Conservation (phyloP, 37 sponge, comb jelly and placozoan genomes). For the Agelas oroides region DNA sequence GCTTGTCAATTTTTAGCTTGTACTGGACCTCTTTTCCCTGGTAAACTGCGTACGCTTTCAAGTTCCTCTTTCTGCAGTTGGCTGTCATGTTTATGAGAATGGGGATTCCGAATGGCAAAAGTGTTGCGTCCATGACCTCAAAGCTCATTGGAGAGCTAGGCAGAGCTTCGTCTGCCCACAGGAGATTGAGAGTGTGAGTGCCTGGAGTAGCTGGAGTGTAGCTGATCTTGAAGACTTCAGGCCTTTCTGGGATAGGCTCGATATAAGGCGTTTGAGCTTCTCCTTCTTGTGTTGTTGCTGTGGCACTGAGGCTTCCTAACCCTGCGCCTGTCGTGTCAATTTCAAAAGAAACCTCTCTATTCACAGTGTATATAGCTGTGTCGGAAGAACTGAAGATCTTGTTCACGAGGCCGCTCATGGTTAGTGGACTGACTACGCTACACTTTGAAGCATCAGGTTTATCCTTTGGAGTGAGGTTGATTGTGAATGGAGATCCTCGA, state of each 20-base stretch:
- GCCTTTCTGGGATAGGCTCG: background rate
- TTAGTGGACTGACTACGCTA: background rate
- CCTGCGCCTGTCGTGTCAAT: conserved; percentile 77
- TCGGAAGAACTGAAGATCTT: background rate
- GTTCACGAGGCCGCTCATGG: background rate
- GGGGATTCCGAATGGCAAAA: conserved; percentile 24
- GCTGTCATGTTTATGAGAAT: conserved; percentile 49
- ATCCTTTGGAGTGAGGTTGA: conserved; percentile 51
- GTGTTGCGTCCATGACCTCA: conserved; percentile 23
- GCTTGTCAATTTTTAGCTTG: conserved; percentile 74
- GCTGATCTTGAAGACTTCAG: conserved; percentile 34
- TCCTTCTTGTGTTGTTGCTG: conserved; percentile 17
- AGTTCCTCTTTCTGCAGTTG: conserved; percentile 47
- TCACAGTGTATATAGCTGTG: background rate
- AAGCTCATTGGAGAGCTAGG: conserved; percentile 62
- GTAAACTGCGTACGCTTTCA: conserved; percentile 45
- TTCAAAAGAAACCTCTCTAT: conserved; percentile 33
- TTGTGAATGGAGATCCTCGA: conserved; percentile 71
- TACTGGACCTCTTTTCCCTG: conserved; percentile 16
- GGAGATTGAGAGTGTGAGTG: conserved; percentile 40
- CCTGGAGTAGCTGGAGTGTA: conserved; percentile 68
- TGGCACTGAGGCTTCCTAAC: conserved; percentile 58
- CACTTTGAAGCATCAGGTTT: conserved; percentile 17
- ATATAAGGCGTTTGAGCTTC: background rate
- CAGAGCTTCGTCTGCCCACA: conserved; percentile 53